Conservation (phyloP, 2,797 vertebrate species). For the Cynopterus sphinx region DNA sequence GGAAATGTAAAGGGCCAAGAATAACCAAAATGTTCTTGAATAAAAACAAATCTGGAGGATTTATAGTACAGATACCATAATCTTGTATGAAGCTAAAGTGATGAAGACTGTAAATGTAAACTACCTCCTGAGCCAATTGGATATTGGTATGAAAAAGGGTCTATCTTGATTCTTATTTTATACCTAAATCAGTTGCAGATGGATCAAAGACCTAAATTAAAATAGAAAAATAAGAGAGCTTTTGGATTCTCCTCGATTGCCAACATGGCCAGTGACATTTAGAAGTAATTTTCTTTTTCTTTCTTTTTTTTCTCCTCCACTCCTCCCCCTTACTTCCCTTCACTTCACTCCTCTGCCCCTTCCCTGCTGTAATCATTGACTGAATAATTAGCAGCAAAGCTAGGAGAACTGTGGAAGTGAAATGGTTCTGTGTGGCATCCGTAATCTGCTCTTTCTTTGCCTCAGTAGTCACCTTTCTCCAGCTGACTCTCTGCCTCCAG, state of each 20-base stretch:
- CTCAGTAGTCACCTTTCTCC: background rate
- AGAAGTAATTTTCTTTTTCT: background rate
- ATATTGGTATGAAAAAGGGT: background rate
- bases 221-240: background rate
- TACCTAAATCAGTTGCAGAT: background rate
- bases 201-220: background rate
- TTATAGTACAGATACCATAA: background rate
- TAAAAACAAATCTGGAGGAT: background rate
- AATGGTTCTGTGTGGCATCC: background rate
- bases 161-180: background rate
- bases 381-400: background rate
- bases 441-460: background rate
- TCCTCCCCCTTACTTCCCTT: rapidly evolving
- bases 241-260: background rate
- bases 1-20: slow-evolving; percentile 5
- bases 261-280: background rate
- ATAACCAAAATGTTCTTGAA: background rate
- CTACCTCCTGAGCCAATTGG: background rate
- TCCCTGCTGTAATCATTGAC: background rate
- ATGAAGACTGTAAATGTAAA: background rate
- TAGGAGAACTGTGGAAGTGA: background rate
- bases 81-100: background rate
- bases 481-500: background rate
- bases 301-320: background rate
- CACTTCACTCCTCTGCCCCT: too few species aligned